Evolutionary conservation across 2,888 invertebrate genomes (phyloP).

Genomic region (Chymomyza fuscimana): DNA sequence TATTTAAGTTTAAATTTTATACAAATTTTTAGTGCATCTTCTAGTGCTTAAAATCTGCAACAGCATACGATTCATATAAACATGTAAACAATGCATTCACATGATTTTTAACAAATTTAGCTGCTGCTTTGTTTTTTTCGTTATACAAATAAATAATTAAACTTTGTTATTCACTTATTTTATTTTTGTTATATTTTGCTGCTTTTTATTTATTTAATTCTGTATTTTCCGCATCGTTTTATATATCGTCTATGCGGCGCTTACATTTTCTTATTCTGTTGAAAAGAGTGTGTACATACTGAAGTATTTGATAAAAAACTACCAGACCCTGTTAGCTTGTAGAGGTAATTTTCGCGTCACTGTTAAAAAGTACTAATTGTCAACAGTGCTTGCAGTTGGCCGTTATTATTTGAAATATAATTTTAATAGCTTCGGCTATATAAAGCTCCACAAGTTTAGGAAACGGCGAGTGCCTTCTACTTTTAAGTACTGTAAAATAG

Average conservation of each 20-base stretch:
- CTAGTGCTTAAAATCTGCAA: not conserved
- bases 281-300: not conserved
- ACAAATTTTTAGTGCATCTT: not conserved
- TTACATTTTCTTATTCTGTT: not conserved
- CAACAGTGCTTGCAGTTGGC: not conserved
- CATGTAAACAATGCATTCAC: not conserved
- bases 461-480: too few relatives aligned
- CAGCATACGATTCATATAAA: not conserved
- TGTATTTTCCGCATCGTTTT: not conserved
- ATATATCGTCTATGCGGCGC: not conserved
- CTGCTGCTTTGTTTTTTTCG: not conserved
- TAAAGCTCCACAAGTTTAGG: too few relatives aligned
- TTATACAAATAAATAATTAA: not conserved
- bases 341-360: not conserved
- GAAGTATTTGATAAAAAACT: not conserved
- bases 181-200: not conserved
- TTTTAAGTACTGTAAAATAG: too few relatives aligned
- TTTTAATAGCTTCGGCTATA: too few relatives aligned
- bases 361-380: not conserved
- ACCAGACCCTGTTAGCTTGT: too few relatives aligned
- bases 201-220: not conserved
- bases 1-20: constrained; percentile 25
- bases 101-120: not conserved
- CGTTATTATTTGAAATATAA: too few relatives aligned
- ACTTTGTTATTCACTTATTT: not conserved